Conservation (phyloP, 2,888 invertebrate genomes). For the Volucella bombylans region DNA sequence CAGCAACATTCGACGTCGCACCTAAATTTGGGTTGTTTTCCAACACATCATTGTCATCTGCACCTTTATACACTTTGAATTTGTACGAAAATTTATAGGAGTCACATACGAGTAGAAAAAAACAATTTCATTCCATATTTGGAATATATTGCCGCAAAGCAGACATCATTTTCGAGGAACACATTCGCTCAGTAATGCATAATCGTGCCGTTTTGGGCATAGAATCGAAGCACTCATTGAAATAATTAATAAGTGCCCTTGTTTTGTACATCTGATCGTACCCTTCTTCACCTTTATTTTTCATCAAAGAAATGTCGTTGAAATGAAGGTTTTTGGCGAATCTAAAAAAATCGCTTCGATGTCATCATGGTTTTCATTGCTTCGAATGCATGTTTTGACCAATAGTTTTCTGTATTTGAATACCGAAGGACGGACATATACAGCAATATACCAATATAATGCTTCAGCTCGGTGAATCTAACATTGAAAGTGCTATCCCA, state of each 20-base stretch:
- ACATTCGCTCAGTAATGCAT: too few species aligned
- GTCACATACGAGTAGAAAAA: background rate
- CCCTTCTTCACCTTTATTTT: too few species aligned
- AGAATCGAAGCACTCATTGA: conserved; percentile 3
- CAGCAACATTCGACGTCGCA: background rate
- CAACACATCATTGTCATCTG: background rate
- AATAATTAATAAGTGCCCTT: background rate
- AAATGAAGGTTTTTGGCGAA: too few species aligned
- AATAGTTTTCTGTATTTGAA: too few species aligned
- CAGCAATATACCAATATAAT: too few species aligned
- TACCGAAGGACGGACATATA: too few species aligned
- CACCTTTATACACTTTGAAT: background rate
- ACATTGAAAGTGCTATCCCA: background rate
- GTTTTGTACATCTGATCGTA: conserved; percentile 10
- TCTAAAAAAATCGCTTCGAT: too few species aligned
- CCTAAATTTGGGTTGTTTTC: conserved; percentile 8
- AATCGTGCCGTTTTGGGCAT: conserved; percentile 8
- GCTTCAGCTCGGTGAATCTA: too few species aligned
- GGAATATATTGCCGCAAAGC: conserved; percentile 4
- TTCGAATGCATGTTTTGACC: too few species aligned
- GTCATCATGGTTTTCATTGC: too few species aligned
- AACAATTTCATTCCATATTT: conserved; percentile 1
- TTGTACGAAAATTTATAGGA: background rate
- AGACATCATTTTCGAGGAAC: conserved; percentile 1
- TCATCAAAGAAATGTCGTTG: conserved; percentile 9